Percentiles rank a stretch among this genome's conserved stretches.
Conservation (phyloP, 2,888 invertebrate genomes). For the Taphrorychus bicolor region DNA sequence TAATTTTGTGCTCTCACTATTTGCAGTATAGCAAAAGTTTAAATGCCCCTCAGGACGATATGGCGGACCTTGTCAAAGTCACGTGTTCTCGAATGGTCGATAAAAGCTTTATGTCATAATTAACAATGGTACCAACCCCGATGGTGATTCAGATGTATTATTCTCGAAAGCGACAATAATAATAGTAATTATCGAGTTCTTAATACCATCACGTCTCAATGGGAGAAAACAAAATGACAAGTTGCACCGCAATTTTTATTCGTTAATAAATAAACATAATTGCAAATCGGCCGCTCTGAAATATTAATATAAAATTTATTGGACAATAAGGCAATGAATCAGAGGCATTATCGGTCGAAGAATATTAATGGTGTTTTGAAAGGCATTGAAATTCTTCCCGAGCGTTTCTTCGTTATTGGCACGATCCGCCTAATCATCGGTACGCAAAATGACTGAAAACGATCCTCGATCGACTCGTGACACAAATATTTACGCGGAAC, state of each 20-base stretch:
- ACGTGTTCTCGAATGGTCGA: no score
- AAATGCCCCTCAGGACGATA: no score
- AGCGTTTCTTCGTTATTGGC: slow-evolving; percentile 46
- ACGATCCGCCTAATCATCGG: slow-evolving; percentile 52
- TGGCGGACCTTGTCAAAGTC: no score
- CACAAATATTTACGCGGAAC: slow-evolving; percentile 51
- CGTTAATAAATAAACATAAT: slow-evolving; percentile 44
- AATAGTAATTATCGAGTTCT: no score
- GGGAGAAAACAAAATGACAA: slow-evolving; percentile 43
- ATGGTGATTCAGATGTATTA: not conserved
- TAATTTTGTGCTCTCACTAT: no score
- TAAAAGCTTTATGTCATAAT: no score
- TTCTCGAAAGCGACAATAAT: not conserved
- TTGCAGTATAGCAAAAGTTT: no score
- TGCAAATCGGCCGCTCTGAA: slow-evolving; percentile 41
- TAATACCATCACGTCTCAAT: slow-evolving; percentile 48
- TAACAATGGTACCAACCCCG: no score
- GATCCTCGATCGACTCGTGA: slow-evolving; percentile 50
- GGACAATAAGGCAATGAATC: slow-evolving; percentile 51
- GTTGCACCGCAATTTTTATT: slow-evolving; percentile 48
- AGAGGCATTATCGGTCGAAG: slow-evolving; percentile 46
- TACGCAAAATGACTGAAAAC: slow-evolving; percentile 51
- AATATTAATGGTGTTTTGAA: slow-evolving; percentile 50
- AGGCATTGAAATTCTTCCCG: slow-evolving; percentile 47
- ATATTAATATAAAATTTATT: slow-evolving; percentile 36